Evolutionary conservation across 2,113 vertebrate genomes (phyloP).

Genomic region (Benitochromis conjunctus): DNA sequence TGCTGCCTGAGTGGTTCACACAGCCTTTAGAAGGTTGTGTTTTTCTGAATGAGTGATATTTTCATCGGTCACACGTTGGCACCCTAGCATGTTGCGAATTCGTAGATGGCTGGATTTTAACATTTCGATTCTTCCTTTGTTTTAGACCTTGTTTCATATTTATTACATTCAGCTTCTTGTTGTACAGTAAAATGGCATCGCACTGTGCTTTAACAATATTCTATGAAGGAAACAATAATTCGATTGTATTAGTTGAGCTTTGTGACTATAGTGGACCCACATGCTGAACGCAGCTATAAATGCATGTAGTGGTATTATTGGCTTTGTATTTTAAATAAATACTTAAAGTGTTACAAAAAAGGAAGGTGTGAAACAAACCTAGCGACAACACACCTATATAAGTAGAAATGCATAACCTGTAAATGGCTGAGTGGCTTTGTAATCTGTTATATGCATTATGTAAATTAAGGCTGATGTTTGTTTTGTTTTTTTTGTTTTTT

Average conservation of each 20-base stretch:
- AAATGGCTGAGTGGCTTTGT: not conserved
- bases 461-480: not conserved
- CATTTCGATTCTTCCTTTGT: not conserved
- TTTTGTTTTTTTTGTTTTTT: not conserved
- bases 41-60: constrained; percentile 36
- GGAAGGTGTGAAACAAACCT: not conserved
- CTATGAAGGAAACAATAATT: not conserved
- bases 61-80: not conserved
- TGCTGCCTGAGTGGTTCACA: constrained; percentile 8
- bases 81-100: not conserved
- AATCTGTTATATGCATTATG: not conserved
- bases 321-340: not conserved
- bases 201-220: not conserved
- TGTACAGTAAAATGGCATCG: not conserved
- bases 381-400: not conserved
- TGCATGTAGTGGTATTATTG: not conserved
- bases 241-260: not conserved
- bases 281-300: not conserved
- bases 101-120: not conserved
- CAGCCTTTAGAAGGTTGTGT: not conserved
- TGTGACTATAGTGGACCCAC: not conserved
- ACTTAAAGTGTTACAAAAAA: not conserved
- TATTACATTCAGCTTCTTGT: not conserved
- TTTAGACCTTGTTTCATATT: not conserved
- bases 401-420: not conserved